Base-by-base conservation (phyloP, 1,140 invertebrate species). In the Papilio xuthus region DNA sequence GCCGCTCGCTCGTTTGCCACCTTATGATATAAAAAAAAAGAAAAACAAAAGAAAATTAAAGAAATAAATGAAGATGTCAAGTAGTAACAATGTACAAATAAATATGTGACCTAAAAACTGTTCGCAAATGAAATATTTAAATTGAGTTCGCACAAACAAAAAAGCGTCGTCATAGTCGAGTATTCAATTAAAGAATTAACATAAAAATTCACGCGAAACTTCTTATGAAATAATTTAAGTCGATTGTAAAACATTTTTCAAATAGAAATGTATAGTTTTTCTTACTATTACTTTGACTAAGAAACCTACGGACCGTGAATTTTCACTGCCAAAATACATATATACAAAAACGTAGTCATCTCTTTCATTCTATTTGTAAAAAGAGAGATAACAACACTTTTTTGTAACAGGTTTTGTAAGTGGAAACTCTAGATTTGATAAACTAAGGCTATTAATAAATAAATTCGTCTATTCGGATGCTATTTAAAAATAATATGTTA, bases 201-300 rank as follows among this genome's bases (percentile, higher is more conserved):
- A 86, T 82, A 86, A 84, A 82, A 81, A 83, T 83, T 80, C 77
- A 79, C 70, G 47, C 32, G 63, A 81, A 83, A 63, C 79, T 67
- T 67, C 60, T 28, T 67, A 67, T 67, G 26, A 67, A 15, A 13
- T 13, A 60, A 67, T 67, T 67, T 15, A 67, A 67, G 4, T 67
- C 12, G 23, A 67, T 32, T 60, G 20, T 60, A 60, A 60, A 60
- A 67, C 26, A 28, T 67, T 67, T 37, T 20, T 28, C 60, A 12
- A 15, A 28, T 67, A 3, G 13, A 28, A 67, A 67, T 8, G 2
- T 7, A 15, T 7, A 67, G 60, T 67, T 67, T 32, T 67, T 26
- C 20, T 56, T 56, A 56, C 13, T 50, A 50, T 50, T 50, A n/a
- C n/a, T n/a, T n/a, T n/a, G n/a, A 37, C 18, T 47, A 18, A 47